A percentile compares a stretch with the other conserved stretches of the same genome.
Conservation (phyloP, 2,113 vertebrate genomes). For the Lycocorax pyrrhopterus region DNA sequence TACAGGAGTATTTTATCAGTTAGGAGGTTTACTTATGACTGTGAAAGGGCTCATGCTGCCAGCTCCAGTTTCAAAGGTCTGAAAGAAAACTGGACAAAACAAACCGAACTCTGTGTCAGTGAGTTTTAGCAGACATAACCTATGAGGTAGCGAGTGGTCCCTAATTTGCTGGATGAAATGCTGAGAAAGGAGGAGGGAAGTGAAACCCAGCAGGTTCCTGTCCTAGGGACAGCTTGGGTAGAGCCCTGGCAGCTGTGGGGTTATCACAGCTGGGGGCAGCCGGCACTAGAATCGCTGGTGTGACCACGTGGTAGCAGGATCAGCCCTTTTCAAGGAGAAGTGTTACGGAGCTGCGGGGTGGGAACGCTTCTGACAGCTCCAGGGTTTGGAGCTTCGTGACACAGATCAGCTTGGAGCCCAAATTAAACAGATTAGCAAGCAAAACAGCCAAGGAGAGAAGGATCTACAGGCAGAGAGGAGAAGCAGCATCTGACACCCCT, state of each 20-base stretch:
- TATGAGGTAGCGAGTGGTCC: fast-evolving
- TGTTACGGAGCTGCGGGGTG: fast-evolving
- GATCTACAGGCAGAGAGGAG: not conserved
- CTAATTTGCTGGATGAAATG: not conserved
- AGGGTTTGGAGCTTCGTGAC: not conserved
- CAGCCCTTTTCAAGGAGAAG: not conserved
- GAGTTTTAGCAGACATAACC: not conserved
- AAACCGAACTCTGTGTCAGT: fast-evolving
- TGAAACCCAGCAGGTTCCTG: not conserved
- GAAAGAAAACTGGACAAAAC: not conserved
- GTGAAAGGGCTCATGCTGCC: not conserved
- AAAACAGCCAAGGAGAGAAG: not conserved
- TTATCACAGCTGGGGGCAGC: not conserved
- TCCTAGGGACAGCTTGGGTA: not conserved
- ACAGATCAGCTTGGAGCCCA: not conserved
- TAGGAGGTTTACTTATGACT: not conserved
- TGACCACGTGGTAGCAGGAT: fast-evolving
- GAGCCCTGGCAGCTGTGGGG: not conserved
- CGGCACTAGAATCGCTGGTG: fast-evolving
- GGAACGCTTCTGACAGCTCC: fast-evolving
- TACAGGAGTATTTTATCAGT: not conserved
- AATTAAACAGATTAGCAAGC: not conserved
- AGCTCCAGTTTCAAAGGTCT: not conserved
- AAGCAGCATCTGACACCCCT: fast-evolving
- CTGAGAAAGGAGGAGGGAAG: not conserved